A percentile compares a stretch with the other conserved stretches of the same genome.
Conservation (phyloP, 2,113 vertebrate genomes). For the Sialia sialis region DNA sequence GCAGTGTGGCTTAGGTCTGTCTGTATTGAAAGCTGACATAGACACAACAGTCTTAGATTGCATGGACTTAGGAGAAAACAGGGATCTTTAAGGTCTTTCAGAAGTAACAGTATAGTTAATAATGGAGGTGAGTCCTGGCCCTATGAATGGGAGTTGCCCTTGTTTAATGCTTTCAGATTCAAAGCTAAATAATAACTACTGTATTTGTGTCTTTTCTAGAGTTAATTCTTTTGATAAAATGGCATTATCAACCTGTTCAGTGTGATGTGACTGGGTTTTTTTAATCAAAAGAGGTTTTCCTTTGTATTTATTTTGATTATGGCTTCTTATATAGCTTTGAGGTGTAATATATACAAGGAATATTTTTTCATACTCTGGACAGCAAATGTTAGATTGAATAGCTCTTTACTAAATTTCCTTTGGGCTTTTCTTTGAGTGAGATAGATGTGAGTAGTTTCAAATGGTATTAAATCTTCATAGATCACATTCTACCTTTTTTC, state of each 20-base stretch:
- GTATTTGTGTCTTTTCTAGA: not conserved
- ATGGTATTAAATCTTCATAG: conserved; percentile 22
- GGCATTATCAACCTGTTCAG: not conserved
- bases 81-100: not conserved
- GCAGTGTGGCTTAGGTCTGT: not conserved
- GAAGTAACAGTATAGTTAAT: not conserved
- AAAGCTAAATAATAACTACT: not conserved
- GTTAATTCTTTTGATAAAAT: not conserved
- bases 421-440: conserved; percentile 32
- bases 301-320: not conserved
- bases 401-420: conserved; percentile 26
- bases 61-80: not conserved
- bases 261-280: not conserved
- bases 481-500: conserved; percentile 3
- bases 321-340: not conserved
- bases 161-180: not conserved
- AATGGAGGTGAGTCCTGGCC: not conserved
- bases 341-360: not conserved
- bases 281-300: not conserved
- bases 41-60: not conserved
- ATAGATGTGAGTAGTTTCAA: conserved; percentile 22
- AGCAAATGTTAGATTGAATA: not conserved
- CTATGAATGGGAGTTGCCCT: not conserved
- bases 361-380: not conserved
- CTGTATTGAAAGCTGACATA: not conserved